Percentiles rank a stretch among this genome's conserved stretches.
Conservation (phyloP, 2,888 invertebrate species). For the Limnephilus auricula region DNA sequence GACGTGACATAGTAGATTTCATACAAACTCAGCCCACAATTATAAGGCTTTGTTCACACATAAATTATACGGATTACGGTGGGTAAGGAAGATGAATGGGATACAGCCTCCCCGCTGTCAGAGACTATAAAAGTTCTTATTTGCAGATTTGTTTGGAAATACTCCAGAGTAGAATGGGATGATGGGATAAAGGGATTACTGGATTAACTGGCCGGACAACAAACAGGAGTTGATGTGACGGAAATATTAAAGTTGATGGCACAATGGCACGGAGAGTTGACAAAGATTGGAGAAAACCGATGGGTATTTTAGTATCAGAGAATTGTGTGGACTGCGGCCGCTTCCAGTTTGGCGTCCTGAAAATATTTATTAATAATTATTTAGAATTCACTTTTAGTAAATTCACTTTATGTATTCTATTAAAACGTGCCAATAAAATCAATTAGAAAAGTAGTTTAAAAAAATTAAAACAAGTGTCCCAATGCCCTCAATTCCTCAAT, state of each 20-base stretch:
- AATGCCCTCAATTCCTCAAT: too few species aligned
- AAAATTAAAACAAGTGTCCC: too few species aligned
- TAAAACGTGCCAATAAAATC: too few species aligned
- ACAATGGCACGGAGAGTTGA: conserved; percentile 41
- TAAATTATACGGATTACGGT: conserved; percentile 62
- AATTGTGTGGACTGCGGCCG: conserved; percentile 5
- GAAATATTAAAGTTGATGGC: conserved; percentile 64
- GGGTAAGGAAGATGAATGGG: conserved; percentile 21
- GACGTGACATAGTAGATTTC: not conserved
- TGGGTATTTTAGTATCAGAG: not conserved
- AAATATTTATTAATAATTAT: not conserved
- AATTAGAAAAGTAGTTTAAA: too few species aligned
- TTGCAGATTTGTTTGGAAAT: conserved; percentile 66
- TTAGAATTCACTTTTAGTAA: too few species aligned
- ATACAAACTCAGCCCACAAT: conserved; percentile 50
- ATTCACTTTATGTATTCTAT: too few species aligned
- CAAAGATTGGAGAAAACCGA: conserved; percentile 6
- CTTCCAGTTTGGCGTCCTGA: not conserved
- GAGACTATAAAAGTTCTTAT: conserved; percentile 57
- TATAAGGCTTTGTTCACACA: conserved; percentile 58
- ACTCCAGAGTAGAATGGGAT: conserved; percentile 64
- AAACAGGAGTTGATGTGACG: conserved; percentile 64
- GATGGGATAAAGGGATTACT: conserved; percentile 65
- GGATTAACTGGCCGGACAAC: conserved; percentile 60
- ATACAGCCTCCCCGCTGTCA: conserved; percentile 57